phyloP scores from a whole-genome alignment of 2,888 invertebrate species.

The Gisinianus flammeolus region DNA sequence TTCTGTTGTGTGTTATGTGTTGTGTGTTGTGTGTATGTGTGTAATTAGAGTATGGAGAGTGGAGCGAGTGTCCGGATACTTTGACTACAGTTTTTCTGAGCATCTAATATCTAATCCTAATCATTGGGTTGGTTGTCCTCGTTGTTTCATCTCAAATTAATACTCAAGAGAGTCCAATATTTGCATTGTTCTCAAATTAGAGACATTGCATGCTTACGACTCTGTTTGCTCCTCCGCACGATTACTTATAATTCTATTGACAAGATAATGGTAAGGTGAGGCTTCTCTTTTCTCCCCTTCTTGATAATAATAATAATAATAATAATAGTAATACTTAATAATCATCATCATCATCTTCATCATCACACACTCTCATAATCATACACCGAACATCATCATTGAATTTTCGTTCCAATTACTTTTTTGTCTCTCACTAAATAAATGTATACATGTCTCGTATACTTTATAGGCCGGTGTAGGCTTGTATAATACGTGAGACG shows the following conservation, averaged over 20 bases:
- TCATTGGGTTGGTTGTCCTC: slow-evolving; percentile 18
- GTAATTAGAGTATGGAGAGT: background rate
- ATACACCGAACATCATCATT: no score
- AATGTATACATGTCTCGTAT: no score
- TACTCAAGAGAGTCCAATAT: slow-evolving; percentile 18
- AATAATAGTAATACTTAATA: no score
- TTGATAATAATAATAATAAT: background rate
- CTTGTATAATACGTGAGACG: background rate
- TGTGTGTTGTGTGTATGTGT: background rate
- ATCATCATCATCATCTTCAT: no score
- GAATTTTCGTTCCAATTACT: slow-evolving; percentile 31
- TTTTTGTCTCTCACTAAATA: background rate
- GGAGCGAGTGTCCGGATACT: background rate
- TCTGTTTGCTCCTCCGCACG: background rate
- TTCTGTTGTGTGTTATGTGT: background rate
- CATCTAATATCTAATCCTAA: background rate
- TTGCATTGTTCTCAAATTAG: slow-evolving; percentile 45
- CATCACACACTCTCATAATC: no score
- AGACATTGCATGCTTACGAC: slow-evolving; percentile 15
- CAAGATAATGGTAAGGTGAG: slow-evolving; percentile 41
- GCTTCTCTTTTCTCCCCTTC: background rate
- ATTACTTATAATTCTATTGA: slow-evolving; percentile 37
- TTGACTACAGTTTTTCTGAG: background rate
- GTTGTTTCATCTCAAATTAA: slow-evolving; percentile 19
- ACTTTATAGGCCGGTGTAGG: background rate